A percentile compares a stretch with the other conserved stretches of the same genome.
Evolutionary conservation across 2,113 vertebrate species (phyloP).

Genomic region (Numenius arquata): DNA sequence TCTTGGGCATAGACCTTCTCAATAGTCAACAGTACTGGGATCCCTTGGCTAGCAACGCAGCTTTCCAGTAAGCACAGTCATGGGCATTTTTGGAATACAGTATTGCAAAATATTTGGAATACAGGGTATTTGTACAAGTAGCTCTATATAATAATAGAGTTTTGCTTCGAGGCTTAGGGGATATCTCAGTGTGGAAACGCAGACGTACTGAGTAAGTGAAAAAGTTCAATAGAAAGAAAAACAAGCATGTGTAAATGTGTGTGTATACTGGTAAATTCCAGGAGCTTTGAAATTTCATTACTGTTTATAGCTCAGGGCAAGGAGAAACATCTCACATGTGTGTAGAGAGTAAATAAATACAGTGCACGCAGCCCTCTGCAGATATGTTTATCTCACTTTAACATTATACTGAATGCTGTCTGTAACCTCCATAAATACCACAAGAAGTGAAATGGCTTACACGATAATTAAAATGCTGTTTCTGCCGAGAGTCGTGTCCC

Average conservation of each 20-base stretch:
- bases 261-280: constrained; percentile 18
- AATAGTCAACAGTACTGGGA: neutral
- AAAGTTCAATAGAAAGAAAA: neutral
- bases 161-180: neutral
- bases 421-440: constrained; percentile 40
- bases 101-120: neutral
- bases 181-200: neutral
- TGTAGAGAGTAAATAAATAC: constrained; percentile 31
- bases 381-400: constrained; percentile 54
- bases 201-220: neutral
- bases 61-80: neutral
- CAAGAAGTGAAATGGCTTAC: constrained; percentile 24
- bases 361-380: neutral
- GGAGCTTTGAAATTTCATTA: constrained; percentile 21
- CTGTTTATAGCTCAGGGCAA: constrained; percentile 18
- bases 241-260: neutral
- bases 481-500: neutral
- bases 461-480: constrained; percentile 32
- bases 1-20: neutral
- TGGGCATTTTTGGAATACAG: neutral
- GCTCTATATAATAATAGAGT: neutral
- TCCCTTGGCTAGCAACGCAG: neutral
- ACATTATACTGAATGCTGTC: neutral
- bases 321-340: constrained; percentile 9
- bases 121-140: neutral